These are phyloP conservation scores for Melanophora roralis DNA, from an alignment of 2,888 invertebrate species.

Conservation along the genomic window DNA sequence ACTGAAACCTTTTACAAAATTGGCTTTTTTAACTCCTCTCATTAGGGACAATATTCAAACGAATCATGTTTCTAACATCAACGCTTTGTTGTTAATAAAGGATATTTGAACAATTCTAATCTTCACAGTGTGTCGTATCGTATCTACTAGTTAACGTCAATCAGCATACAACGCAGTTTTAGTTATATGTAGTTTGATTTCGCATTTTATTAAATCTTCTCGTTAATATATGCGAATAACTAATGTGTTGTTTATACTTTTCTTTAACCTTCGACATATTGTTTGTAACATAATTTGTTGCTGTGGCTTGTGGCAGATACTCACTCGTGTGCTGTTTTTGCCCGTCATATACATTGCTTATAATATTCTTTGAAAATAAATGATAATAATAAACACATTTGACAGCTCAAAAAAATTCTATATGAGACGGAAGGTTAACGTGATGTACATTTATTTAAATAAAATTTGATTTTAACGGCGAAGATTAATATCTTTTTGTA, in stretches of 20 bases:
- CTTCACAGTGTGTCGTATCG: too few relatives aligned
- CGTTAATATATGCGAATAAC: slow-evolving; percentile 15
- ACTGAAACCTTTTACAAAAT: too few relatives aligned
- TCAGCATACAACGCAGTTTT: neutral
- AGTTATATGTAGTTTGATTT: neutral
- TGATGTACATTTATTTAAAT: slow-evolving; percentile 5
- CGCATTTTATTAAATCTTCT: neutral
- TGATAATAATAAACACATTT: slow-evolving; percentile 17
- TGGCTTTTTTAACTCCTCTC: too few relatives aligned
- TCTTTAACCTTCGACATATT: slow-evolving; percentile 47
- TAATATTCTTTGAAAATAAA: slow-evolving; percentile 1
- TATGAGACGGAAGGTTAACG: slow-evolving; percentile 7
- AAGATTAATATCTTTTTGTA: neutral
- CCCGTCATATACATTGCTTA: neutral
- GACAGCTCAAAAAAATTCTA: slow-evolving; percentile 13
- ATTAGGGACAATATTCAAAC: too few relatives aligned
- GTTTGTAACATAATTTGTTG: slow-evolving; percentile 18
- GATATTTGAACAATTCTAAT: too few relatives aligned
- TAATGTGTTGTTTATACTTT: slow-evolving; percentile 16
- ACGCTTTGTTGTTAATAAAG: too few relatives aligned
- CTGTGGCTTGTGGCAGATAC: neutral
- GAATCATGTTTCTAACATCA: too few relatives aligned
- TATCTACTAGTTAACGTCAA: too few relatives aligned
- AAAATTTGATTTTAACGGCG: slow-evolving; percentile 5
- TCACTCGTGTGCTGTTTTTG: neutral